Base-by-base conservation (phyloP, 2,797 vertebrate genomes). In the Rhinella marina region DNA sequence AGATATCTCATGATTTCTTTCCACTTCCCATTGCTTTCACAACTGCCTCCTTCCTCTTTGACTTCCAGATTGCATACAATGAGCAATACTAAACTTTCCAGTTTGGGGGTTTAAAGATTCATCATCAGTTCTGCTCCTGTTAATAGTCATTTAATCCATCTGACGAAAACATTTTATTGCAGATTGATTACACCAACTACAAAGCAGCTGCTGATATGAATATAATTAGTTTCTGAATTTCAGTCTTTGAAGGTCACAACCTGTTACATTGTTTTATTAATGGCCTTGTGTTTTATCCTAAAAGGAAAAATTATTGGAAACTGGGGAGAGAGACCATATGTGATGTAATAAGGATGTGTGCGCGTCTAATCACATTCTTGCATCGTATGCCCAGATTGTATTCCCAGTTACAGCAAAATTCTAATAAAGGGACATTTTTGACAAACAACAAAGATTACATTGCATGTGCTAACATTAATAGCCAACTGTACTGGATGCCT, bases 151-250 rank as follows among this genome's bases (percentile, higher is more conserved):
- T 73, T 48, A 21, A 73, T 73, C 48, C 17, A 41, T 48, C 6
- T 23, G 72, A 50, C n/a, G 41, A 50, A 75, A 50, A 75, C 72
- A 62, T 62, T 73, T 48, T 50, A 21, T 75, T 84, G 70, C 41
- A n/a, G 82, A 73, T 84, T 59, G 82, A 75, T 84, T 23, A 14
- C 48, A 41, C 11, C 68, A 70, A 56, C 64, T 19, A 83, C 29
- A 70, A 32, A 83, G 52, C 82, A 84, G 68, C 82, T 84, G 82
- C 73, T 27, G 72, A 76, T 84, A 61, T 84, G 70, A 84, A 84
- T 76, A 61, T 84, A 84, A 84, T 84, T 84, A 84, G 82, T 84
- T 75, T 84, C 54, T 75, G 56, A 75, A 76, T 84, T 84, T 84
- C 68, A 62, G 27, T 27, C 82, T 75, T 75, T 84, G 82, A 84